phyloP scores from a whole-genome alignment of 1,140 invertebrate genomes.

The Drosophila subobscura region DNA sequence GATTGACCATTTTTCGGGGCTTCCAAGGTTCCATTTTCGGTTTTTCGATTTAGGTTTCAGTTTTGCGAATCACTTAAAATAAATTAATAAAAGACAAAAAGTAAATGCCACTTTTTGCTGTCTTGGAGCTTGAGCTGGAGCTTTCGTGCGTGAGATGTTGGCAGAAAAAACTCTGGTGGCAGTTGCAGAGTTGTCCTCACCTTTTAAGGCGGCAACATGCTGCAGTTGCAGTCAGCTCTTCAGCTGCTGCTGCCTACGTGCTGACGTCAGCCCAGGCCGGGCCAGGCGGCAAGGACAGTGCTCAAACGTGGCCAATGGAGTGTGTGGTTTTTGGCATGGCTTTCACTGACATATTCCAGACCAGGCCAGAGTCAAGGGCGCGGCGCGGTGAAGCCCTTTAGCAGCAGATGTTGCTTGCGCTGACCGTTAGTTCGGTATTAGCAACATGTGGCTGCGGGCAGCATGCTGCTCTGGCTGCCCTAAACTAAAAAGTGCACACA shows the following conservation, averaged over 20 bases:
- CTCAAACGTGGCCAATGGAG: slow-evolving; percentile 31
- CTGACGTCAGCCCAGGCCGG: slow-evolving; percentile 41
- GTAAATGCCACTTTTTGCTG: slow-evolving; percentile 31
- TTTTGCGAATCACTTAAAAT: slow-evolving; percentile 75
- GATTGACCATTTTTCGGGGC: slow-evolving; percentile 63
- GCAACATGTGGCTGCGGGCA: neutral
- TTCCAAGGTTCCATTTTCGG: slow-evolving; percentile 58
- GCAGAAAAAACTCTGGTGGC: neutral
- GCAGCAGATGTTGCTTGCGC: slow-evolving; percentile 31
- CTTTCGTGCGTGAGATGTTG: slow-evolving; percentile 37
- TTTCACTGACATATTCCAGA: slow-evolving; percentile 31
- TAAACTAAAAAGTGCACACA: too few relatives aligned
- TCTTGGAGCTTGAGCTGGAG: neutral
- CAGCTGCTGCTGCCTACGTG: slow-evolving; percentile 36
- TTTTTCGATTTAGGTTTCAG: slow-evolving; percentile 46
- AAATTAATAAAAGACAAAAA: slow-evolving; percentile 69
- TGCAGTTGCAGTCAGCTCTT: slow-evolving; percentile 32
- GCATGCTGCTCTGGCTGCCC: too few relatives aligned
- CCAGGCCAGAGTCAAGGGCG: slow-evolving; percentile 20
- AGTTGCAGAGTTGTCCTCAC: slow-evolving; percentile 25
- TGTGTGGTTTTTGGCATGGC: slow-evolving; percentile 7
- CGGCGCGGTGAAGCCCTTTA: slow-evolving; percentile 2
- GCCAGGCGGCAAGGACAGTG: slow-evolving; percentile 48
- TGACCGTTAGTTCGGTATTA: slow-evolving; percentile 25
- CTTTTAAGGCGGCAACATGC: slow-evolving; percentile 43